phyloP scores from a whole-genome alignment of 2,113 vertebrate species.

The Hypocryptadius cinnamomeus region DNA sequence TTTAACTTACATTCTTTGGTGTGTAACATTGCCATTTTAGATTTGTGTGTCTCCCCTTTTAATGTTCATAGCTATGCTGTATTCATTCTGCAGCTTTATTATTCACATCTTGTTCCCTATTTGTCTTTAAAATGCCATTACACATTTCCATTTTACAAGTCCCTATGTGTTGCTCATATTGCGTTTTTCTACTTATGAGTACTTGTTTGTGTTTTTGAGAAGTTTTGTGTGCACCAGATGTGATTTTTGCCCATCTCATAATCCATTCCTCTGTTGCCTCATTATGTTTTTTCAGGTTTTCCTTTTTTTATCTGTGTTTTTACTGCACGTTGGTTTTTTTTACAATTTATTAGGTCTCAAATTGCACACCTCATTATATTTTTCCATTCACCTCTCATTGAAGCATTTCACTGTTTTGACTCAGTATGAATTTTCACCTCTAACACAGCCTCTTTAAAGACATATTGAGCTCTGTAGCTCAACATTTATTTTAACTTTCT shows the following conservation, averaged over 20 bases:
- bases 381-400: neutral
- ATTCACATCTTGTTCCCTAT: neutral
- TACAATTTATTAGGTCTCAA: neutral
- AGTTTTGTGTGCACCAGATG: neutral
- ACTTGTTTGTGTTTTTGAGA: neutral
- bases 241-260: neutral
- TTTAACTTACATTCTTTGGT: neutral
- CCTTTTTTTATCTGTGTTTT: neutral
- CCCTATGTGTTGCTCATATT: neutral
- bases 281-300: neutral
- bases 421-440: neutral
- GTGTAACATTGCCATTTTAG: neutral
- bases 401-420: neutral
- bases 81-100: neutral
- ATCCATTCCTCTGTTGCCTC: neutral
- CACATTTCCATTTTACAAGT: neutral
- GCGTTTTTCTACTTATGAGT: neutral
- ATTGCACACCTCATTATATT: neutral
- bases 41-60: neutral
- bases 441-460: neutral
- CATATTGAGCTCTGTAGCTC: neutral
- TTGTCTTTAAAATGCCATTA: neutral
- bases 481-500: neutral
- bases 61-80: neutral
- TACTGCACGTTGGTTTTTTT: rapidly evolving